phyloP scores from a whole-genome alignment of 53 echinoderm and acorn worm genomes.

The Glandiceps talaboti region DNA sequence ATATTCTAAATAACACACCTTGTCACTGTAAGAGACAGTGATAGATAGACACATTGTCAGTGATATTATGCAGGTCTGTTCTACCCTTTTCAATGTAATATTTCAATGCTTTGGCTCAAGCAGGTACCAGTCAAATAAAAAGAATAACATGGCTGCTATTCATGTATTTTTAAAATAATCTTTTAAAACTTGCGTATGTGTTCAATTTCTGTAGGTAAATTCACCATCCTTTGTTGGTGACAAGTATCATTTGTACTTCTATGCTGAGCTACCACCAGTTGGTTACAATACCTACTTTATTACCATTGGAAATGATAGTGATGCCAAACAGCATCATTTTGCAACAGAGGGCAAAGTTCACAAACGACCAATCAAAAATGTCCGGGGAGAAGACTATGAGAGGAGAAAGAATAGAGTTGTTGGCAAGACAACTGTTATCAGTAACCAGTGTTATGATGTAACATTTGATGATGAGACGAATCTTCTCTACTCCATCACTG shows the following conservation, averaged over 20 bases:
- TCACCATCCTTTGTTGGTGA: conserved; percentile 22
- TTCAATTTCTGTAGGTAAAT: conserved; percentile 33
- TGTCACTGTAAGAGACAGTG: no score
- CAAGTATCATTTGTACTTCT: conserved; percentile 46
- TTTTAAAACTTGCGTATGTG: no score
- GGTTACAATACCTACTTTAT: conserved; percentile 47
- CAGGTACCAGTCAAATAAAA: no score
- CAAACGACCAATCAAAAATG: not conserved
- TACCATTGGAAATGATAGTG: conserved; percentile 10
- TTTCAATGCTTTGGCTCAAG: no score
- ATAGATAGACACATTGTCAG: no score
- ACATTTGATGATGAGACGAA: conserved; percentile 35
- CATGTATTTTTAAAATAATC: no score
- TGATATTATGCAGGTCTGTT: no score
- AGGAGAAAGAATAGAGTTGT: conserved; percentile 5
- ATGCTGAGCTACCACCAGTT: conserved; percentile 47
- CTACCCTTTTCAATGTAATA: no score
- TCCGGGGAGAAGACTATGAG: not conserved
- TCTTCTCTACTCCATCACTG: conserved; percentile 32
- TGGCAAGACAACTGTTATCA: conserved; percentile 19
- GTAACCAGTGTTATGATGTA: conserved; percentile 54
- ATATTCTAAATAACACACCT: no score
- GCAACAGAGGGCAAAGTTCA: conserved; percentile 12
- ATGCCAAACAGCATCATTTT: not conserved
- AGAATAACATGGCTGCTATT: no score